Evolutionary conservation across 2,797 vertebrate species (phyloP).

Genomic region (Phalloptychus januarius): DNA sequence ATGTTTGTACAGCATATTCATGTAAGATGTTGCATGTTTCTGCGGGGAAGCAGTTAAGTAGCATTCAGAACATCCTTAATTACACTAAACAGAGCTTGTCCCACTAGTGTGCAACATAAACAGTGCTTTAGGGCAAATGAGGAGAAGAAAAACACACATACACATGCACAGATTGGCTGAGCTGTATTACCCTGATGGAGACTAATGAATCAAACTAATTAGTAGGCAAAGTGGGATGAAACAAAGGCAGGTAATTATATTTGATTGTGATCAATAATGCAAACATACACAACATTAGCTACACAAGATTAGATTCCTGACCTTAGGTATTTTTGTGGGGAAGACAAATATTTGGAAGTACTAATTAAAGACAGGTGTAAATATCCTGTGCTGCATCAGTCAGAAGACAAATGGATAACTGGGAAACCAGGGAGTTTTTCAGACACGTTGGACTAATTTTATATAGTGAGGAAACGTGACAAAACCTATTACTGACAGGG

Average conservation of each 20-base stretch:
- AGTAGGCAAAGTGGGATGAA: slow-evolving; percentile 41
- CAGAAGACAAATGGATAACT: slow-evolving; percentile 1
- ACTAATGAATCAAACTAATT: slow-evolving; percentile 68
- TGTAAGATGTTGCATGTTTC: neutral
- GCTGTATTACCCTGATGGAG: slow-evolving; percentile 43
- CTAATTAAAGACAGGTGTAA: slow-evolving; percentile 45
- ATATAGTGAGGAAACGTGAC: slow-evolving; percentile 24
- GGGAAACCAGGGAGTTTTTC: neutral
- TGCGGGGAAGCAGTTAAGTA: slow-evolving; percentile 15
- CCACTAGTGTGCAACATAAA: slow-evolving; percentile 36
- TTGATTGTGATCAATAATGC: slow-evolving; percentile 50
- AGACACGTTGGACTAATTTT: neutral
- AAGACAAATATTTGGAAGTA: slow-evolving; percentile 11
- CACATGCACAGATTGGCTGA: slow-evolving; percentile 18
- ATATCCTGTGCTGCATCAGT: slow-evolving; percentile 27
- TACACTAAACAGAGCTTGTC: slow-evolving; percentile 36
- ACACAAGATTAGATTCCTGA: slow-evolving; percentile 19
- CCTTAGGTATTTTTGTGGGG: slow-evolving; percentile 11
- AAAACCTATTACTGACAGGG: slow-evolving; percentile 8
- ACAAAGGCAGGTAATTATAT: slow-evolving; percentile 45
- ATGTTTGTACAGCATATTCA: neutral
- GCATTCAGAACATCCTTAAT: slow-evolving; percentile 56
- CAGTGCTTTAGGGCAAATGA: slow-evolving; percentile 36
- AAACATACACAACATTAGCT: slow-evolving; percentile 24
- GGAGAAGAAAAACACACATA: slow-evolving; percentile 25